phyloP scores from a whole-genome alignment of 2,113 vertebrate genomes.

The Pteronura brasiliensis region DNA sequence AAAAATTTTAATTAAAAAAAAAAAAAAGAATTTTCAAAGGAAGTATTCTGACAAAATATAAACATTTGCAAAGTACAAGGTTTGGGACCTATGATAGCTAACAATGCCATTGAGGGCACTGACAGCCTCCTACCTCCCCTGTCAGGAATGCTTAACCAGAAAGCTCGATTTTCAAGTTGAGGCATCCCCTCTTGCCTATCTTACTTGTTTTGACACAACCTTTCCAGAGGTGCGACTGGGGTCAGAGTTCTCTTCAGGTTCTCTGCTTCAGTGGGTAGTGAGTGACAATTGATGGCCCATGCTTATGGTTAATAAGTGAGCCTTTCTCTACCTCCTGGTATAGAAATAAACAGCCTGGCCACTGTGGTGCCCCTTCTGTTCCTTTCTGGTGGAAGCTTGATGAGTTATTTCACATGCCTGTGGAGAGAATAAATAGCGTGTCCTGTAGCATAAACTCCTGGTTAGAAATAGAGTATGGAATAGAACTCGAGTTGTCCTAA shows the following conservation, averaged over 20 bases:
- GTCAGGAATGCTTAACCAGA: not conserved
- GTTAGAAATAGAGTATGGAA: not conserved
- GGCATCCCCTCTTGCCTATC: not conserved
- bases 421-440: not conserved
- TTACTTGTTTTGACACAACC: not conserved
- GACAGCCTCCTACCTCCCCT: not conserved
- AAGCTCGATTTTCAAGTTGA: not conserved
- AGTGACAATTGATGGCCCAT: not conserved
- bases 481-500: not conserved
- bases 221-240: not conserved
- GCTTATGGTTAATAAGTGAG: not conserved
- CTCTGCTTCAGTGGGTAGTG: not conserved
- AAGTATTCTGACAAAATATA: not conserved
- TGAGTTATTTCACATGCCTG: not conserved
- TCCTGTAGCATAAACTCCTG: not conserved
- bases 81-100: not conserved
- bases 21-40: not conserved
- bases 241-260: not conserved
- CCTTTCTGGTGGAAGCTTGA: not conserved
- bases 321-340: not conserved
- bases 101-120: not conserved
- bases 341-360: not conserved
- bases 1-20: not conserved
- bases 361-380: not conserved
- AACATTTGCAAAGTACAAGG: not conserved